A percentile compares a stretch with the other conserved stretches of the same genome.
Conservation (phyloP, 2,888 invertebrate genomes). For the Lasioglossum lativentre region DNA sequence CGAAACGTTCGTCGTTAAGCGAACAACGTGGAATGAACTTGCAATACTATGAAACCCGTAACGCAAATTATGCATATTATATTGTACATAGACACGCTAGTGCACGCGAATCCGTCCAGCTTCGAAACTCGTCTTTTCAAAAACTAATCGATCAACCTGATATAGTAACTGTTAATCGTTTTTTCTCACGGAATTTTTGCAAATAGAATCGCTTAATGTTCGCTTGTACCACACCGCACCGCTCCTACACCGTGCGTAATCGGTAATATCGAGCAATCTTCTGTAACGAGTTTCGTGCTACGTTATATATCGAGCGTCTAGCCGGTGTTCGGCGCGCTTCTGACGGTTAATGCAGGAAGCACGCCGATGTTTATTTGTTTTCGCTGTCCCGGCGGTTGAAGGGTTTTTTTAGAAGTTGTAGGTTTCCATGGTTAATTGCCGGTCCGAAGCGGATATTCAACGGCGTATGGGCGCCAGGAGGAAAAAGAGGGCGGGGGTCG, state of each 20-base stretch:
- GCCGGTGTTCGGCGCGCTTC: background rate
- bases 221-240: background rate
- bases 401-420: slow-evolving; percentile 16
- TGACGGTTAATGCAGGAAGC: background rate
- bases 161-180: background rate
- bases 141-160: background rate
- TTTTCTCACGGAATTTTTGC: background rate
- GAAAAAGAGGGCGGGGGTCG: slow-evolving; percentile 21
- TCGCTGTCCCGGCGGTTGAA: background rate
- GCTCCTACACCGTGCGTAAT: background rate
- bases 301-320: background rate
- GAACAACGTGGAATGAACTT: too few relatives aligned
- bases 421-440: slow-evolving; percentile 55
- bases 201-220: background rate
- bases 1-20: too few relatives aligned
- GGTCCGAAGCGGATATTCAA: slow-evolving; percentile 22
- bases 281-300: background rate
- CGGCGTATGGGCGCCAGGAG: slow-evolving; percentile 44
- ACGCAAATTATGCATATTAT: too few relatives aligned
- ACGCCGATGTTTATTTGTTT: background rate
- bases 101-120: too few relatives aligned
- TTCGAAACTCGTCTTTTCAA: background rate
- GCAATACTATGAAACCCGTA: too few relatives aligned
- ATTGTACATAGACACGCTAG: too few relatives aligned
- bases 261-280: background rate